Conservation (phyloP, 2,888 invertebrate genomes). For the Heteropelma amictum region DNA sequence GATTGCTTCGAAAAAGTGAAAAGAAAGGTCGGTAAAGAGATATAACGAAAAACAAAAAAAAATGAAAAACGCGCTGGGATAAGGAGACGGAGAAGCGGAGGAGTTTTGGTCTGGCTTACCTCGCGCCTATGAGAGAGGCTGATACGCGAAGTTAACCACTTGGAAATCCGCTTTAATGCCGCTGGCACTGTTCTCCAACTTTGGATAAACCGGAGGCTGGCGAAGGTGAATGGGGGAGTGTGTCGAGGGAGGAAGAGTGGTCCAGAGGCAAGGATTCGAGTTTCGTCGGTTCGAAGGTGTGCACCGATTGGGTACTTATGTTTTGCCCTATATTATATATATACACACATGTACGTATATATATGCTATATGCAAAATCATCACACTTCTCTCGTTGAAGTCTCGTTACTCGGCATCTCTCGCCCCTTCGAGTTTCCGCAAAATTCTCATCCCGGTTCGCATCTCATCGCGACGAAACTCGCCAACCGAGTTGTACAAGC, state of each 20-base stretch:
- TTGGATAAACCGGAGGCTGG: constrained; percentile 56
- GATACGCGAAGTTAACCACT: constrained; percentile 74
- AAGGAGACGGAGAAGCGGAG: constrained; percentile 28
- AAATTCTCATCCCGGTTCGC: constrained; percentile 20
- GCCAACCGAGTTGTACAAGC: constrained; percentile 37
- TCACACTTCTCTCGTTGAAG: constrained; percentile 12
- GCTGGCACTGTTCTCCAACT: constrained; percentile 58
- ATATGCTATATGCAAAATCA: background rate
- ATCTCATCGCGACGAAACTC: constrained; percentile 22
- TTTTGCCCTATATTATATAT: background rate
- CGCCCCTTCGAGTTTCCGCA: constrained; percentile 8
- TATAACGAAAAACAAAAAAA: no score
- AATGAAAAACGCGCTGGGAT: constrained; percentile 18
- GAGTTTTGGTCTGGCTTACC: constrained; percentile 37
- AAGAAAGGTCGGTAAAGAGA: no score
- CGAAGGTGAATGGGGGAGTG: constrained; percentile 28
- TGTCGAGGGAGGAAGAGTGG: background rate
- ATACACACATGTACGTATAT: background rate
- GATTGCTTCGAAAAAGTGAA: no score
- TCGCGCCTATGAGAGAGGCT: constrained; percentile 58
- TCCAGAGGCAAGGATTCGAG: constrained; percentile 6
- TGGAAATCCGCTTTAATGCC: constrained; percentile 72
- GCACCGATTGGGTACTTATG: background rate
- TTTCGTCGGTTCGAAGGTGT: constrained; percentile 32
- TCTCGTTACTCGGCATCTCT: constrained; percentile 16